Base-by-base conservation (phyloP, 2,888 invertebrate genomes). In the Carterocephalus palaemon region DNA sequence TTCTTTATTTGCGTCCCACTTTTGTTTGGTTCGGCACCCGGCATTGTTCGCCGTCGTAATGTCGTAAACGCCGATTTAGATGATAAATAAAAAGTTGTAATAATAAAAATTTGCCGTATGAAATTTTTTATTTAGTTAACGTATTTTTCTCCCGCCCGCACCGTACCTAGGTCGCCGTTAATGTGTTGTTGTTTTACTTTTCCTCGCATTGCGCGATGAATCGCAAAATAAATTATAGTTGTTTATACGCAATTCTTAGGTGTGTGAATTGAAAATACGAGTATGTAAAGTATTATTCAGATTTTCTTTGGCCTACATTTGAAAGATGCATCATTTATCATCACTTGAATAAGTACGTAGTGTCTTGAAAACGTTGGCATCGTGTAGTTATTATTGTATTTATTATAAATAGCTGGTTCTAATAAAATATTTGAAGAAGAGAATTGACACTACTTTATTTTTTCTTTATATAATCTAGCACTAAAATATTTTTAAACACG, bases 1-100 rank as follows among this genome's bases (percentile, higher is more conserved):
- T 85, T 84, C 85, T 83, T 86, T 85, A 84, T 86, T 86, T 80
- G 85, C 85, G 86, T 81, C 77, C 85, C 85, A 86, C 86, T 86
- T 86, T 85, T 82, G 84, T 85, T 81, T 75, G 81, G 83, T 79
- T 75, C 82, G 70, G 74, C 67, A 75, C 75, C 70, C 76, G 76
- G 82, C 84, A 84, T 86, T 85, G 85, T 86, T 84, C 77, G 68
- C 66, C 68, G 68, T 83, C 85, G 83, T 85, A n/a, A n/a, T 67
- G 68, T 83, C 85, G 37, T 45, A 86, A 85, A 86, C 79, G 84
- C 72, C 82, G 81, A 83, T 85, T 85, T 83, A 81, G 84, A 84
- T 83, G 79, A 82, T 85, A 85, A 81, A 85, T 84, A 84, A 84
- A 85, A 85, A 82, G 82, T 81, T 80, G 82, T 79, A 84, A 62